Evolutionary conservation across 2,888 invertebrate species (phyloP), one percentile per base, ranked within the genome.

Genomic region (Xestobium rufovillosum): DNA sequence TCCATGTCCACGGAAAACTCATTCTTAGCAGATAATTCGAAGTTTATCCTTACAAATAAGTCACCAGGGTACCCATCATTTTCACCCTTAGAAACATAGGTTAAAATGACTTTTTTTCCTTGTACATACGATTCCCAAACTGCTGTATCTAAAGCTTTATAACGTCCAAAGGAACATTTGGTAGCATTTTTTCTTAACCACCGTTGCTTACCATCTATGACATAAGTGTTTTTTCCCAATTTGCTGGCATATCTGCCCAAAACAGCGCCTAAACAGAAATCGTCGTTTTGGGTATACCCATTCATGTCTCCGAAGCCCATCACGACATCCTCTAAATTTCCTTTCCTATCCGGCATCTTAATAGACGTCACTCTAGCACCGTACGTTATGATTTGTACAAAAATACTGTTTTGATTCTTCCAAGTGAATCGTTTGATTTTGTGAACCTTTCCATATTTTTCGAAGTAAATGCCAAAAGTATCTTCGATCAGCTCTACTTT

Each of bases 41-140:
- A 92, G 0, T 69, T 70, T 1, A 83, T 76, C 26, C 76, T 76
- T 1, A 78, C 75, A 49, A 77, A 72, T 11, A 92, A 66, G 19
- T 79, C 74, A 1, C 95, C 94, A 0, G 94, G 94, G 63, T 83
- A 95, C 0, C 89, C 90, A 61, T 92, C 87, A 45, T 84, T 78
- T 11, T 80, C 79, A 48, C 87, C 80, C 2, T 75, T 72, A 34
- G 87, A 88, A 0, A 78, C 64, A 53, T 88, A 78, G 17, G 72
- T 76, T 73, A 92, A 19, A 6, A n/a, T 19, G 6, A 19, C 23
- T n/a, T n/a, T 19, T n/a, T 19, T 19, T 19, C 23, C 23, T 8
- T 19, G 6, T 6, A 19, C 23, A n/a, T 19, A n/a, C 6, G 23
- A 6, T 19, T 19, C 6, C 23, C 23, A 19, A 19, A 19, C n/a